Evolutionary conservation across 1,140 invertebrate species (phyloP).

Genomic region (Psix sp.): DNA sequence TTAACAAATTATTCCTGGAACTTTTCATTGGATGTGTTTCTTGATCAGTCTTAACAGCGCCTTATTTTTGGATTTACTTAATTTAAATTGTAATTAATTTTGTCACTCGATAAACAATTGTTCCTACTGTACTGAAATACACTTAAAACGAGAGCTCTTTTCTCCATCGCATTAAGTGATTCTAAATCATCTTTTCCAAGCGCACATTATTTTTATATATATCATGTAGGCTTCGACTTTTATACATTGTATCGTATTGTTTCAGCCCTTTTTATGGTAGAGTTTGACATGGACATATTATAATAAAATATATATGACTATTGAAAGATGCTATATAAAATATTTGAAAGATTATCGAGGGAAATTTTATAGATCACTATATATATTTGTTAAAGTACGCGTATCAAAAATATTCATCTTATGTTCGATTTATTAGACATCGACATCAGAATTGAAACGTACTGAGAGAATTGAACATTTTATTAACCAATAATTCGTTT

Average conservation of each 20-base stretch:
- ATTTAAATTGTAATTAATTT: not conserved
- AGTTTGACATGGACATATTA: not conserved
- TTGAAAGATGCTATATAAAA: conserved; percentile 20
- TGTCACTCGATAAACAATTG: too few species aligned
- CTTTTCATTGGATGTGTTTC: too few species aligned
- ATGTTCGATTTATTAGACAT: conserved; percentile 21
- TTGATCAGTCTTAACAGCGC: too few species aligned
- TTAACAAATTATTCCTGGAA: too few species aligned
- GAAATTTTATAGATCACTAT: conserved; percentile 44
- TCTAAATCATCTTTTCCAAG: conserved; percentile 20
- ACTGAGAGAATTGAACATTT: too few species aligned
- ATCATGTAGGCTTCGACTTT: not conserved
- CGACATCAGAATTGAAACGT: too few species aligned
- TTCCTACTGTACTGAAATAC: too few species aligned
- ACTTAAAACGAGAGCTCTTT: conserved; percentile 8
- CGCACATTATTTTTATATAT: conserved; percentile 53
- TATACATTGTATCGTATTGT: not conserved
- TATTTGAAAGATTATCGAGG: conserved; percentile 22
- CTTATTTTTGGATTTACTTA: too few species aligned
- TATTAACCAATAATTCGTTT: too few species aligned
- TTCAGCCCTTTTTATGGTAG: conserved; percentile 10
- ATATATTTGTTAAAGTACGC: conserved; percentile 28
- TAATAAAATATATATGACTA: not conserved
- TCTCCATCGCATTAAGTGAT: conserved; percentile 1
- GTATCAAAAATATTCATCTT: conserved; percentile 15